A percentile compares a stretch with the other conserved stretches of the same genome.
phyloP scores from a whole-genome alignment of 2,113 vertebrate species.

The Oreochromis tanganicae region DNA sequence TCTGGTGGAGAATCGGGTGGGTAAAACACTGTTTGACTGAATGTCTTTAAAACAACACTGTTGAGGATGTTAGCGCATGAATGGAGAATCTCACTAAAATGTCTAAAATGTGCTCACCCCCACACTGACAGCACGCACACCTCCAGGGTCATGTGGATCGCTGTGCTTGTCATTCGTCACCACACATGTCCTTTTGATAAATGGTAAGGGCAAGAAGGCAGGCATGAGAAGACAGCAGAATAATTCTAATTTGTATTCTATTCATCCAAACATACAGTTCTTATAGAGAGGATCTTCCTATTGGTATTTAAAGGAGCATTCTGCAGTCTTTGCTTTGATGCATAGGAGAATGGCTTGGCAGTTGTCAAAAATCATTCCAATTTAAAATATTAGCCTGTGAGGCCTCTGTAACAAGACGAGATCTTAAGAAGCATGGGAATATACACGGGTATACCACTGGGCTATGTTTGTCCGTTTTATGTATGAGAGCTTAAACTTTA shows the following conservation, averaged over 20 bases:
- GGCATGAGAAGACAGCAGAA: conserved; percentile 10
- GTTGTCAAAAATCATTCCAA: conserved; percentile 2
- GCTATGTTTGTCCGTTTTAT: background rate
- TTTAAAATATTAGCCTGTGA: background rate
- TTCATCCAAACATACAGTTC: conserved; percentile 7
- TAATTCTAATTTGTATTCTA: conserved; percentile 39
- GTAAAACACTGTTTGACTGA: background rate
- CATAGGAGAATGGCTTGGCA: background rate
- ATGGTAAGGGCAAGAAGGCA: conserved; percentile 5
- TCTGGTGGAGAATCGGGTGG: background rate
- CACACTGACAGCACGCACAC: background rate
- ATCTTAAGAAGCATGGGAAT: background rate
- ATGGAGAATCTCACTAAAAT: background rate
- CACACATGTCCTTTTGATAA: conserved; percentile 25
- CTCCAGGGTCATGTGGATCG: background rate
- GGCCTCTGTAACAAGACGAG: background rate
- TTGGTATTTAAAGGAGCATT: background rate
- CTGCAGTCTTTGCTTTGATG: background rate
- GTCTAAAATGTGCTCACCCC: background rate
- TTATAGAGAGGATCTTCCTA: background rate
- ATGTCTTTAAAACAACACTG: background rate
- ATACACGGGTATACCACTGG: background rate
- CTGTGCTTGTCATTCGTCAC: conserved; percentile 24
- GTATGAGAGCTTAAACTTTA: background rate
- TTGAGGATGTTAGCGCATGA: background rate